These are phyloP conservation scores for Schlechtendalia chinensis DNA, from an alignment of 1,140 invertebrate genomes.

Conservation along the genomic window DNA sequence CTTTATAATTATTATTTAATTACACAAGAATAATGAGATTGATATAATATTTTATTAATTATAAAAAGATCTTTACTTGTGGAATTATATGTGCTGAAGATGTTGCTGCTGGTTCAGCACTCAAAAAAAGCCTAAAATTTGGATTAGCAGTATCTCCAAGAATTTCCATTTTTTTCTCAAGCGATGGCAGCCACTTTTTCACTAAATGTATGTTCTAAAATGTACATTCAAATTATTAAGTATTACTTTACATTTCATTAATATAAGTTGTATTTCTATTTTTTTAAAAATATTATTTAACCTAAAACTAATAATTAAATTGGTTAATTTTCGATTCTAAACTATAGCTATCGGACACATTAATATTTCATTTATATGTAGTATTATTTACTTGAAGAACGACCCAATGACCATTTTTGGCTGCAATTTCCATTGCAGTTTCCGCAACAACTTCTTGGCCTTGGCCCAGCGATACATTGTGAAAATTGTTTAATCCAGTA, in stretches of 20 bases:
- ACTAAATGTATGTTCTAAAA: slow-evolving; percentile 90
- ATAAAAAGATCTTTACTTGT: slow-evolving; percentile 58
- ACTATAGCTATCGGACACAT: no score
- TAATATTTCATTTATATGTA: no score
- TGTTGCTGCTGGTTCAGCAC: slow-evolving; percentile 85
- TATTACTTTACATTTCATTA: no score
- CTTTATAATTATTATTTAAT: no score
- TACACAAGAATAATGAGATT: no score
- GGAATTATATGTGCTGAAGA: slow-evolving; percentile 89
- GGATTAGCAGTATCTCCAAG: slow-evolving; percentile 72
- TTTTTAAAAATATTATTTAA: no score
- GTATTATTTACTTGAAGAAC: slow-evolving; percentile 70
- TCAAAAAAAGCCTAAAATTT: slow-evolving; percentile 87
- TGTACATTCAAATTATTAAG: no score
- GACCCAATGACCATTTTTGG: slow-evolving; percentile 90
- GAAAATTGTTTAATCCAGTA: slow-evolving; percentile 80
- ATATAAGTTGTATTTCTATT: no score
- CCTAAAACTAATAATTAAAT: no score
- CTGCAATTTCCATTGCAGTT: slow-evolving; percentile 81
- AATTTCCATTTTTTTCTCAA: slow-evolving; percentile 90
- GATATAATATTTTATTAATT: no score
- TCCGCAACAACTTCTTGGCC: slow-evolving; percentile 94
- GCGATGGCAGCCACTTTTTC: slow-evolving; percentile 83
- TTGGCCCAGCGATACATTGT: slow-evolving; percentile 95
- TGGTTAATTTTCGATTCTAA: no score